These are phyloP conservation scores for Tychaedon coryphoeus DNA, from an alignment of 2,113 vertebrate genomes.

Conservation along the genomic window DNA sequence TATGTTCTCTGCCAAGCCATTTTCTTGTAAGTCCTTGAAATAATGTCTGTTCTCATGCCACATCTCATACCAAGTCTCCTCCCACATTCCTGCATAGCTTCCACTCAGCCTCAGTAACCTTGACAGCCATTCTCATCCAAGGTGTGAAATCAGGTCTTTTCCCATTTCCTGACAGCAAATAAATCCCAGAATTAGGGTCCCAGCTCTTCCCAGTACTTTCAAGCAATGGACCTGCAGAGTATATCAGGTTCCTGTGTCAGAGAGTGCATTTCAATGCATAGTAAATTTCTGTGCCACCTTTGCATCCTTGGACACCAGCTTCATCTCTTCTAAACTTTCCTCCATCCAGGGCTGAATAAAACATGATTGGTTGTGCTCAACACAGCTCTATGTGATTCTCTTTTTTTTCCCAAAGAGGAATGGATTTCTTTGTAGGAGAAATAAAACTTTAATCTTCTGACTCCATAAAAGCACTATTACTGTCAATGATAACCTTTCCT, in stretches of 20 bases:
- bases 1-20: background rate
- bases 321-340: background rate
- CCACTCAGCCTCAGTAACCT: background rate
- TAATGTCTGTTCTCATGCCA: background rate
- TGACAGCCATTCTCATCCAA: background rate
- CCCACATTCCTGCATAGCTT: background rate
- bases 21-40: background rate
- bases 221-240: background rate
- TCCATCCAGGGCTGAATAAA: background rate
- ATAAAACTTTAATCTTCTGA: background rate
- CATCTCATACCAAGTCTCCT: background rate
- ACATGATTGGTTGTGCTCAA: background rate
- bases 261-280: background rate
- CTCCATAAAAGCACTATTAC: background rate
- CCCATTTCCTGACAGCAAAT: background rate
- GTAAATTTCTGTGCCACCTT: background rate
- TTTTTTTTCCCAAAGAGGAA: background rate
- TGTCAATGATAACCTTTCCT: conserved; percentile 7
- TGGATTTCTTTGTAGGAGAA: background rate
- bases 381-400: background rate
- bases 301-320: background rate
- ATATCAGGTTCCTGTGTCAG: background rate
- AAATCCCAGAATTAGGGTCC: background rate
- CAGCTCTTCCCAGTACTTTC: background rate
- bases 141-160: background rate